Evolutionary conservation across 2,113 vertebrate genomes (phyloP).

Genomic region (Proterorhinus semilunaris): DNA sequence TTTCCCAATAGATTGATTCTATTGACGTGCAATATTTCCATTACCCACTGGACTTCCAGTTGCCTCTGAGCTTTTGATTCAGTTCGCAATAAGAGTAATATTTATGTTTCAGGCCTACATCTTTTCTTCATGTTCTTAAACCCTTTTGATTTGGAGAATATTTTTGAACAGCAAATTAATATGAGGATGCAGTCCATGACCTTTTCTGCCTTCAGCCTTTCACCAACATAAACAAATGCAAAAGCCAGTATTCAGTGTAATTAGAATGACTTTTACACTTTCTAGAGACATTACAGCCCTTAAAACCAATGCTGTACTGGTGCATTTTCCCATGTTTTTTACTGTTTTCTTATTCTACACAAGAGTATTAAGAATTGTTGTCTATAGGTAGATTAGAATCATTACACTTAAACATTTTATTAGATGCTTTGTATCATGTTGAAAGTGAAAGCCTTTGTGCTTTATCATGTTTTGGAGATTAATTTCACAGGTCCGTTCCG

Average conservation of each 20-base stretch:
- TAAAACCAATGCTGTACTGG: background rate
- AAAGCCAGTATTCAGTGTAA: slow-evolving; percentile 6
- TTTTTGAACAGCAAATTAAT: too few species aligned
- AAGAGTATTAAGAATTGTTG: background rate
- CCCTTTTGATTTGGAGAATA: too few species aligned
- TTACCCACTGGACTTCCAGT: background rate
- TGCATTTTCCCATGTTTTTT: background rate
- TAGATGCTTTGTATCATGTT: too few species aligned
- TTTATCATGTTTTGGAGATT: background rate
- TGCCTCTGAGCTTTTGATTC: background rate
- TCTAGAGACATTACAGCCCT: slow-evolving; percentile 17
- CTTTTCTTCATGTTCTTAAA: too few species aligned
- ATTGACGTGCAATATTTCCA: slow-evolving; percentile 7
- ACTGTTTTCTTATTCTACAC: background rate
- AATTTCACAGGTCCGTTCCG: background rate
- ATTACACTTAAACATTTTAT: too few species aligned
- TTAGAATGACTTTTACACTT: slow-evolving; percentile 11
- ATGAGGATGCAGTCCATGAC: background rate
- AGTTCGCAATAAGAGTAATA: background rate
- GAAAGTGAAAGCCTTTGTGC: background rate
- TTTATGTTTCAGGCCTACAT: too few species aligned
- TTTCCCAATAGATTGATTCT: slow-evolving; percentile 56
- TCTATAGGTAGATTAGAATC: background rate
- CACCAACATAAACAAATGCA: background rate
- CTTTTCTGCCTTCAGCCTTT: background rate